Percentiles rank a stretch among this genome's conserved stretches.
Evolutionary conservation across 2,888 invertebrate genomes (phyloP).

Genomic region (Deroplatys truncata): DNA sequence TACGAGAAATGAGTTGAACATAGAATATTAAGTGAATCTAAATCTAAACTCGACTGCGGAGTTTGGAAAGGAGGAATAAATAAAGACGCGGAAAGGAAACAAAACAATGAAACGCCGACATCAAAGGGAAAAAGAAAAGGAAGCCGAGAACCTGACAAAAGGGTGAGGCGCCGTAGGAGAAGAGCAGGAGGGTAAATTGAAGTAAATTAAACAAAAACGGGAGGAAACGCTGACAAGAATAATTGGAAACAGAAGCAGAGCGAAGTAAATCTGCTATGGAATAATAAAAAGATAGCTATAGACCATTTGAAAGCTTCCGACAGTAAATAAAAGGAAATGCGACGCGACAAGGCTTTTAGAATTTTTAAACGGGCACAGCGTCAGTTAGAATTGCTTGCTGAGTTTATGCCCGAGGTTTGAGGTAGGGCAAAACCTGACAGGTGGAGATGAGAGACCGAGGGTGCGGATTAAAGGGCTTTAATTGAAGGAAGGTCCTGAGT

Average conservation of each 20-base stretch:
- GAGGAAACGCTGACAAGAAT: not conserved
- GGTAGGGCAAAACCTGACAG: not conserved
- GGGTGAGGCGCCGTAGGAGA: not conserved
- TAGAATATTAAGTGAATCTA: not conserved
- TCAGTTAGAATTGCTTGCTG: not conserved
- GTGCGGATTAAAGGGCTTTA: not conserved
- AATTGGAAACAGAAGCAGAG: not conserved
- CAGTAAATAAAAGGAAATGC: not conserved
- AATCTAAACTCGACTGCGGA: not conserved
- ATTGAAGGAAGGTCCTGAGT: not conserved
- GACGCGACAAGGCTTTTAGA: not conserved
- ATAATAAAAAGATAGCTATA: not conserved
- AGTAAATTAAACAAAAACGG: not conserved
- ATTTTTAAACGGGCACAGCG: not conserved
- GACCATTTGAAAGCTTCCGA: not conserved
- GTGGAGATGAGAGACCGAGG: not conserved
- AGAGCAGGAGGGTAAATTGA: not conserved
- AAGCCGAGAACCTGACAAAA: not conserved
- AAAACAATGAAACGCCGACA: not conserved
- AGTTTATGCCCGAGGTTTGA: not conserved
- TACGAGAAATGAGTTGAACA: not conserved
- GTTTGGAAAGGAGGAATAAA: not conserved
- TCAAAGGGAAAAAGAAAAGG: not conserved
- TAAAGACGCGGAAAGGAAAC: not conserved
- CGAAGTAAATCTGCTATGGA: not conserved